phyloP scores from a whole-genome alignment of 2,888 invertebrate species.

The Diplazon laetatorius region DNA sequence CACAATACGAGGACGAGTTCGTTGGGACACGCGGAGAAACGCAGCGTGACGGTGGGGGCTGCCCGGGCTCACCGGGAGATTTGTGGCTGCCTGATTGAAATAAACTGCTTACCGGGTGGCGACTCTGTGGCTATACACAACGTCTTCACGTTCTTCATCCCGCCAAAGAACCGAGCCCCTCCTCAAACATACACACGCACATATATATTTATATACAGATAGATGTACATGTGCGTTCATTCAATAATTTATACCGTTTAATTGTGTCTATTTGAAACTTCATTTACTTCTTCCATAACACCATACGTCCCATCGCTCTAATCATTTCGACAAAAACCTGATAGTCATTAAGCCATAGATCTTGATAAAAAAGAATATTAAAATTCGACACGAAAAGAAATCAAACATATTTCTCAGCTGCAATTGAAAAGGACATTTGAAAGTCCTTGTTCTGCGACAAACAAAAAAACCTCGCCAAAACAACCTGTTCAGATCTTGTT shows the following conservation, averaged over 20 bases:
- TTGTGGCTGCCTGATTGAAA: conserved; percentile 78
- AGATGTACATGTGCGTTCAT: neutral
- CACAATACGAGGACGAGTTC: conserved; percentile 13
- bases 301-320: conserved; percentile 5
- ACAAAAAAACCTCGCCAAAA: no score
- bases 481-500: no score
- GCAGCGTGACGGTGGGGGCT: conserved; percentile 66
- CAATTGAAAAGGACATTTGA: conserved; percentile 10
- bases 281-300: conserved; percentile 20
- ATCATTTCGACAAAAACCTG: conserved; percentile 9
- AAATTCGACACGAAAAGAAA: neutral
- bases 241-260: conserved; percentile 18
- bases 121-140: conserved; percentile 40
- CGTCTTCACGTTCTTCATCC: conserved; percentile 24
- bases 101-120: conserved; percentile 73
- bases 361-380: neutral
- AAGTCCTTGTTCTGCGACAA: conserved; percentile 6
- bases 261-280: conserved; percentile 10
- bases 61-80: conserved; percentile 71
- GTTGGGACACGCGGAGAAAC: conserved; percentile 32
- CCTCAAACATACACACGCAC: neutral
- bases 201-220: neutral
- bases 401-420: no score
- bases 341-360: neutral
- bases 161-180: conserved; percentile 15